phyloP scores from a whole-genome alignment of 2,797 vertebrate genomes.

The Tadarida brasiliensis region DNA sequence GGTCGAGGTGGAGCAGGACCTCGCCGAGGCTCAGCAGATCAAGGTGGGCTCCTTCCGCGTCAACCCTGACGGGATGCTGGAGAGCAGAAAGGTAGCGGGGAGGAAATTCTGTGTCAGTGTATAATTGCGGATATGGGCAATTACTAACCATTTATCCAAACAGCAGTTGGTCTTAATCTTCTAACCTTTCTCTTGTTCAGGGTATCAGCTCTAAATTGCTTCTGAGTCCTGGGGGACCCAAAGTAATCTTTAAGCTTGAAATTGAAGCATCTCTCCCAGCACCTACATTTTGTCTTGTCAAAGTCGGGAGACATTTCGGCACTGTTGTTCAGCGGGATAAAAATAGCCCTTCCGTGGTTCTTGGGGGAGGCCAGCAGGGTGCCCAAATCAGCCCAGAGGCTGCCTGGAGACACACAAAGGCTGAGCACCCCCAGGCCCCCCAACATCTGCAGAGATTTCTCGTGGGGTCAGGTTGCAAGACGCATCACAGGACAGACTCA shows the following conservation, averaged over 20 bases:
- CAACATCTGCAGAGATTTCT: not conserved
- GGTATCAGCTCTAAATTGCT: constrained; percentile 92
- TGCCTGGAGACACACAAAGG: fast-evolving
- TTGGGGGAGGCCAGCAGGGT: constrained; percentile 54
- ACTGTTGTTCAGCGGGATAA: constrained; percentile 82
- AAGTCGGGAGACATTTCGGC: constrained; percentile 80
- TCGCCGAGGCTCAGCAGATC: constrained; percentile 93
- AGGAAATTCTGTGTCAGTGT: constrained; percentile 88
- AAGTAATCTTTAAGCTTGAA: constrained; percentile 92
- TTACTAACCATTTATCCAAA: constrained; percentile 92
- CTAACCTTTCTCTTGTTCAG: constrained; percentile 90
- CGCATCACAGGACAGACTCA: not conserved
- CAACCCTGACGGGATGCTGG: constrained; percentile 92
- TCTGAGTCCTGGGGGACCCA: constrained; percentile 89
- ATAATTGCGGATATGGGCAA: constrained; percentile 94
- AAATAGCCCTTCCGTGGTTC: constrained; percentile 72
- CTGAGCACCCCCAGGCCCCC: not conserved
- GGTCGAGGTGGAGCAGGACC: constrained; percentile 91
- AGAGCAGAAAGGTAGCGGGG: constrained; percentile 93
- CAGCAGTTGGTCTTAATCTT: constrained; percentile 92
- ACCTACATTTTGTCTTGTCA: constrained; percentile 87
- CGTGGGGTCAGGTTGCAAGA: not conserved
- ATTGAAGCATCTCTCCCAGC: constrained; percentile 89
- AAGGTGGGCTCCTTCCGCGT: constrained; percentile 94
- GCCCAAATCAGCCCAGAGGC: not conserved